Conservation (phyloP, 1,140 invertebrate species). For the Sitodiplosis mosellana region DNA sequence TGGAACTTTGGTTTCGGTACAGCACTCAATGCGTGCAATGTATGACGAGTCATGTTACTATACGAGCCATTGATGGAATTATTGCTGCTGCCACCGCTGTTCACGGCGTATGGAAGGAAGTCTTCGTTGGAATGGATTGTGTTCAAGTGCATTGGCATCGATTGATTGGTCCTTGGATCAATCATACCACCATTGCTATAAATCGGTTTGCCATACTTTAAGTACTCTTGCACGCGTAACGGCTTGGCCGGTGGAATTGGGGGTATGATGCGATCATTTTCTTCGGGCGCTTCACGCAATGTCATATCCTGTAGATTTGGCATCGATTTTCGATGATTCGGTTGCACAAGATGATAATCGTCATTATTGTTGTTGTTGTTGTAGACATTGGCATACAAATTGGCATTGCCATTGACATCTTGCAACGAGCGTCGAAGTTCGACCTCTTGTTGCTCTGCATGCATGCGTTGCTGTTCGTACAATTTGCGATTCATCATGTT, state of each 20-base stretch:
- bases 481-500: too few species aligned
- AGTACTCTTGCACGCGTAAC: constrained; percentile 8
- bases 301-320: constrained; percentile 25
- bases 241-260: constrained; percentile 21
- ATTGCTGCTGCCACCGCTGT: not conserved
- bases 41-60: constrained; percentile 52
- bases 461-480: too few species aligned
- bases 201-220: too few species aligned
- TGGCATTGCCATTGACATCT: constrained; percentile 27
- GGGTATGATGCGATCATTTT: constrained; percentile 3
- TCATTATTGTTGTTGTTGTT: not conserved
- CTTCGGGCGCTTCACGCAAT: not conserved
- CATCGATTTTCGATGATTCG: constrained; percentile 31
- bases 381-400: not conserved
- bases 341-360: constrained; percentile 8
- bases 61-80: constrained; percentile 11
- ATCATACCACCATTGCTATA: too few species aligned
- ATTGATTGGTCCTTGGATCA: not conserved
- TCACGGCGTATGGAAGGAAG: not conserved
- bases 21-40: constrained; percentile 57
- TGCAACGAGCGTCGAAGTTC: constrained; percentile 34
- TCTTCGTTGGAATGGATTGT: not conserved
- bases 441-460: too few species aligned
- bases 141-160: not conserved
- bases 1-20: constrained; percentile 53